phyloP scores from a whole-genome alignment of 2,888 invertebrate species.

The Dione juno region DNA sequence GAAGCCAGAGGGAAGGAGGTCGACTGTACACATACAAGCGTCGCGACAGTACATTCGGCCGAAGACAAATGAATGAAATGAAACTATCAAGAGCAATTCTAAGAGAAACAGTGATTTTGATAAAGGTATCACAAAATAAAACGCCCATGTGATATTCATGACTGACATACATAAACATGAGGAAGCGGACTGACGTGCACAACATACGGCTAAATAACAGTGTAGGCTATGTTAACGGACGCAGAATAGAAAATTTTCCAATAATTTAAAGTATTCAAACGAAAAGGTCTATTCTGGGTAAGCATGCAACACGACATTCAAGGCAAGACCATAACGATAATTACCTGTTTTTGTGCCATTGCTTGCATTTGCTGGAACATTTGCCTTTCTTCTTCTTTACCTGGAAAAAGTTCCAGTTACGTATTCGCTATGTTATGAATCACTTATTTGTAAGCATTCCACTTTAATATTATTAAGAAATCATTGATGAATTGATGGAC shows the following conservation, averaged over 20 bases:
- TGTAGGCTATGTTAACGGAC: slow-evolving; percentile 58
- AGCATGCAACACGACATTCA: slow-evolving; percentile 60
- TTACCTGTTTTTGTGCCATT: slow-evolving; percentile 97
- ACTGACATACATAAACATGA: slow-evolving; percentile 67
- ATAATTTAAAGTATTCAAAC: slow-evolving; percentile 27
- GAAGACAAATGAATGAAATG: slow-evolving; percentile 80
- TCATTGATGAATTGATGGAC: not conserved
- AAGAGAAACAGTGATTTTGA: slow-evolving; percentile 81
- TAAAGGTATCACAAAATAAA: slow-evolving; percentile 84
- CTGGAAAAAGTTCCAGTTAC: slow-evolving; percentile 79
- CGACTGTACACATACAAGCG: slow-evolving; percentile 66
- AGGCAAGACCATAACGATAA: slow-evolving; percentile 55
- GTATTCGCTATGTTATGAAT: slow-evolving; percentile 33
- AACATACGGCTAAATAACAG: slow-evolving; percentile 61
- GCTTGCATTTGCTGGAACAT: slow-evolving; percentile 99
- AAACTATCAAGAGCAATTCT: slow-evolving; percentile 81
- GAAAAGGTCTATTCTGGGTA: slow-evolving; percentile 50
- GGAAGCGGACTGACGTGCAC: slow-evolving; percentile 77
- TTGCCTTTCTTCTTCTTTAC: slow-evolving; percentile 97
- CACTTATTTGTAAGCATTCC: slow-evolving; percentile 8
- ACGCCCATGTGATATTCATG: slow-evolving; percentile 75
- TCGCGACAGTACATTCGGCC: slow-evolving; percentile 79
- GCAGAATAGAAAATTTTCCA: slow-evolving; percentile 61
- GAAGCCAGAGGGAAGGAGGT: slow-evolving; percentile 65
- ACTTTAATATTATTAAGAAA: not conserved